Evolutionary conservation across 2,113 vertebrate species (phyloP).

Genomic region (Periophthalmus modestus): DNA sequence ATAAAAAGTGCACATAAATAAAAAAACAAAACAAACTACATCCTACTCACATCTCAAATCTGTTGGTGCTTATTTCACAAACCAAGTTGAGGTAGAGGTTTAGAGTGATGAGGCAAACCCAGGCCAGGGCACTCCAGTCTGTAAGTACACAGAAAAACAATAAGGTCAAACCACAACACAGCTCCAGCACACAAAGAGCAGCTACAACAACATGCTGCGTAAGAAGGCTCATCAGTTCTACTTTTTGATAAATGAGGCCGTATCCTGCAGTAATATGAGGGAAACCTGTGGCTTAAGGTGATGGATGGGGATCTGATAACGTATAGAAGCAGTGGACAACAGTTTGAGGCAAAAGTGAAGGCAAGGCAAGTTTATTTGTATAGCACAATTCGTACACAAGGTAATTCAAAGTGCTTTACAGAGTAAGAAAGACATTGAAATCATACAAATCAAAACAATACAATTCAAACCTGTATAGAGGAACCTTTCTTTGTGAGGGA

Average conservation of each 20-base stretch:
- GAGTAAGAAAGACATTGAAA: too few relatives aligned
- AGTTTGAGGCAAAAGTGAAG: constrained; percentile 23
- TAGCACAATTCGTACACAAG: too few relatives aligned
- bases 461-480: too few relatives aligned
- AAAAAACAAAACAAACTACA: too few relatives aligned
- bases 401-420: too few relatives aligned
- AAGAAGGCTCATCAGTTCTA: constrained; percentile 21
- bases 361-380: too few relatives aligned
- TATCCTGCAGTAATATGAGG: constrained; percentile 73
- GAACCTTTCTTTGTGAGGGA: too few relatives aligned
- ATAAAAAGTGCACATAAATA: neutral
- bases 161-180: constrained; percentile 60
- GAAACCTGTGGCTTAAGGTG: constrained; percentile 75
- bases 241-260: constrained; percentile 73
- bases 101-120: constrained; percentile 84
- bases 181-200: constrained; percentile 21
- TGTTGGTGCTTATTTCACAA: constrained; percentile 77
- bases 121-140: constrained; percentile 83
- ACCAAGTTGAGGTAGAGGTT: constrained; percentile 85
- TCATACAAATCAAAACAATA: too few relatives aligned
- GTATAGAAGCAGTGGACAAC: constrained; percentile 29
- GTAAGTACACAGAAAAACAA: constrained; percentile 45
- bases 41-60: constrained; percentile 75
- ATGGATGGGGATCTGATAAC: constrained; percentile 73
- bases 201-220: neutral